phyloP scores from a whole-genome alignment of 1,140 invertebrate species.

The Conus betulinus region DNA sequence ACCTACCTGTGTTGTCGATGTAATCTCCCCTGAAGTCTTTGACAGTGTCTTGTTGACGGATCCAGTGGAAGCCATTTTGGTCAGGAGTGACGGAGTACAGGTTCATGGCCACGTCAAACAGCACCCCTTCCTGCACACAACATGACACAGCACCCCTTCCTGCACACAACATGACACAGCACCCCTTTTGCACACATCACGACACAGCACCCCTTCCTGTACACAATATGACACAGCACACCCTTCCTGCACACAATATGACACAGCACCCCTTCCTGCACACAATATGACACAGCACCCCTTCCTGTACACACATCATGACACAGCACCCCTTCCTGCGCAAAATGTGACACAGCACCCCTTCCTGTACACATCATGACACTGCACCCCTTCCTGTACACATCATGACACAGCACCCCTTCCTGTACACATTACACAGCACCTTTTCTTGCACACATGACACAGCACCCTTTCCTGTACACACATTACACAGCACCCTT shows the following conservation, averaged over 20 bases:
- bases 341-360: too few relatives aligned
- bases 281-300: too few relatives aligned
- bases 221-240: not conserved
- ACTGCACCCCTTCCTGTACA: too few relatives aligned
- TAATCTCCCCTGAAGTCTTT: constrained; percentile 42
- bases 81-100: constrained; percentile 32
- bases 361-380: too few relatives aligned
- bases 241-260: not conserved
- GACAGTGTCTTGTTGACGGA: constrained; percentile 35
- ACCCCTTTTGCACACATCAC: not conserved
- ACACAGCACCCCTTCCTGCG: too few relatives aligned
- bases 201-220: too few relatives aligned
- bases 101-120: constrained; percentile 37
- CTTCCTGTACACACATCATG: too few relatives aligned
- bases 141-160: not conserved
- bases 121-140: constrained; percentile 38
- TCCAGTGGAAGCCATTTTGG: constrained; percentile 34
- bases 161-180: not conserved
- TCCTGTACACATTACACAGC: too few relatives aligned
- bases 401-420: too few relatives aligned
- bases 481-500: too few relatives aligned
- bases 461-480: too few relatives aligned
- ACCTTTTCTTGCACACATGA: too few relatives aligned
- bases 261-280: not conserved
- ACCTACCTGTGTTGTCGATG: constrained; percentile 32